These are phyloP conservation scores for Ecdyonurus torrentis DNA, from an alignment of 2,888 invertebrate species.

Conservation along the genomic window DNA sequence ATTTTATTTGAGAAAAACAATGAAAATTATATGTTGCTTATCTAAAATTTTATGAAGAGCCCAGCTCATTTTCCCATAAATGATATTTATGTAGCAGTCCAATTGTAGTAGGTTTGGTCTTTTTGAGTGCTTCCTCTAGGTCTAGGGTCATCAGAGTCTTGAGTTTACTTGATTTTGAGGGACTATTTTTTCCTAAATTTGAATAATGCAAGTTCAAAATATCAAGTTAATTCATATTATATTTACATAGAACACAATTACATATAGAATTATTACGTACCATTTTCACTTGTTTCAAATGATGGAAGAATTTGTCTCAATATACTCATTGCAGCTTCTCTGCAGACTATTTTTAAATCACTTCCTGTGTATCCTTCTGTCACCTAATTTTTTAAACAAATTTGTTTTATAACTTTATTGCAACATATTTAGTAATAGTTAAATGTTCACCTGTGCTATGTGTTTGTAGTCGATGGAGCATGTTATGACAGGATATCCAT, in stretches of 20 bases:
- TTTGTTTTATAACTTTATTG: too few species aligned
- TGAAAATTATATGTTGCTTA: too few species aligned
- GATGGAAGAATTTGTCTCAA: conserved; percentile 45
- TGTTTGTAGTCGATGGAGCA: conserved; percentile 28
- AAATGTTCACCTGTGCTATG: conserved; percentile 22
- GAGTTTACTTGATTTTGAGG: conserved; percentile 14
- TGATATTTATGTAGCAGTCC: conserved; percentile 36
- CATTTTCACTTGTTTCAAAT: conserved; percentile 23
- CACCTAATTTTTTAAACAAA: conserved; percentile 25
- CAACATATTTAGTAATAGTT: too few species aligned
- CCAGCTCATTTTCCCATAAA: conserved; percentile 35
- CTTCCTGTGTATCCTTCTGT: conserved; percentile 75
- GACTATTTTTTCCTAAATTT: conserved; percentile 7
- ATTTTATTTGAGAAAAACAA: too few species aligned
- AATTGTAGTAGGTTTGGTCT: conserved; percentile 40
- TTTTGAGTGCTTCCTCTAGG: conserved; percentile 33
- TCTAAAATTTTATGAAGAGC: too few species aligned
- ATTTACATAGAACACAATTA: too few species aligned
- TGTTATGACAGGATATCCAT: conserved; percentile 24
- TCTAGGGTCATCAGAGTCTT: conserved; percentile 26
- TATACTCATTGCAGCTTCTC: conserved; percentile 72
- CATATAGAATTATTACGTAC: conserved; percentile 9
- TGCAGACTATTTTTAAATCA: conserved; percentile 71
- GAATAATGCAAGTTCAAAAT: conserved; percentile 6
- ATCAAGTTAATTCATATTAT: too few species aligned